Evolutionary conservation across 1,140 invertebrate species (phyloP), one percentile per base, ranked within the genome.

Genomic region (Scaptodrosophila lebanonensis): DNA sequence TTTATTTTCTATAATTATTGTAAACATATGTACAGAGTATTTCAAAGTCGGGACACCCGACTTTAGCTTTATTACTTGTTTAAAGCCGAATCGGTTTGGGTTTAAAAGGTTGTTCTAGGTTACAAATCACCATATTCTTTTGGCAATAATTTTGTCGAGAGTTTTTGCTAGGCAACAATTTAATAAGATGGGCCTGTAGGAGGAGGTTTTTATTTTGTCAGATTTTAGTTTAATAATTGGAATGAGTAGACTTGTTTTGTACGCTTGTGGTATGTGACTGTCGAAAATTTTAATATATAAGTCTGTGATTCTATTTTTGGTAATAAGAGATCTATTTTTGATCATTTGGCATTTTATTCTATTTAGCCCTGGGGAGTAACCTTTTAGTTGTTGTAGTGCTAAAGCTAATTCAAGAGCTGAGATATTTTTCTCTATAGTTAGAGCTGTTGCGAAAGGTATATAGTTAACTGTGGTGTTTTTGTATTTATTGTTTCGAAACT

Each of bases 1-100:
- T n/a, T n/a, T n/a, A n/a, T n/a, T n/a, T n/a, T n/a, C n/a, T n/a
- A n/a, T n/a, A n/a, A n/a, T n/a, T n/a, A n/a, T n/a, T n/a, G n/a
- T n/a, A n/a, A n/a, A n/a, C n/a, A n/a, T n/a, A n/a, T n/a, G n/a
- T n/a, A n/a, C n/a, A n/a, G n/a, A n/a, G n/a, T n/a, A n/a, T n/a
- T n/a, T n/a, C n/a, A n/a, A n/a, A n/a, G n/a, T n/a, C n/a, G n/a
- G n/a, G n/a, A n/a, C n/a, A n/a, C n/a, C n/a, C n/a, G n/a, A n/a
- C n/a, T 39, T 49, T 27, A 20, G 27, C 18, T 49, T 49, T 7
- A 13, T 49, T 49, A 36, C n/a, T n/a, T n/a, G n/a, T n/a, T n/a
- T n/a, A n/a, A n/a, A n/a, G n/a, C n/a, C n/a, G n/a, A n/a, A n/a
- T n/a, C n/a, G n/a, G n/a, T 22, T 44, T 44, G 3, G 8, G 13